Percentiles rank a stretch among this genome's conserved stretches.
Evolutionary conservation across 2,888 invertebrate genomes (phyloP).

Genomic region (Oxyscelio sp.): DNA sequence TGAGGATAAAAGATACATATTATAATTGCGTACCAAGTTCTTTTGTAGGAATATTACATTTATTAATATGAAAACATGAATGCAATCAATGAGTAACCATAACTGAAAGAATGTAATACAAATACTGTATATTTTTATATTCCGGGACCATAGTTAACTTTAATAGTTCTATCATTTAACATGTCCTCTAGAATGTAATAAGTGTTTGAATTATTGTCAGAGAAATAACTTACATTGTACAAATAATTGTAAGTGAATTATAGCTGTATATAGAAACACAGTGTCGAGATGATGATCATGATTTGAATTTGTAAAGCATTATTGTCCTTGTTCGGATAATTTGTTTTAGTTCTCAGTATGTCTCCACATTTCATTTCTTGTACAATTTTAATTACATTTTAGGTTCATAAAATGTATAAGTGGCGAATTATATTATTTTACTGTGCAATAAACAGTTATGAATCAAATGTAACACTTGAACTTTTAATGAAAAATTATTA

Average conservation of each 20-base stretch:
- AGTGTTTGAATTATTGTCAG: conserved; percentile 11
- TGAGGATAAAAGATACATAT: conserved; percentile 53
- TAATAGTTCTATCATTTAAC: conserved; percentile 26
- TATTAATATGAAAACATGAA: conserved; percentile 20
- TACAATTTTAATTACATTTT: too few species aligned
- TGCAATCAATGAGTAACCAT: conserved; percentile 2
- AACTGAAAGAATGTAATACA: not conserved
- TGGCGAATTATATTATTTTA: conserved; percentile 31
- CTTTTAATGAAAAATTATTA: too few species aligned
- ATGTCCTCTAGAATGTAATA: conserved; percentile 10
- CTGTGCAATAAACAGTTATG: conserved; percentile 58
- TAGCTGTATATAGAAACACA: conserved; percentile 38
- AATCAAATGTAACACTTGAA: not conserved
- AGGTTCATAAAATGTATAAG: conserved; percentile 4
- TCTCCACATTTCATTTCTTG: too few species aligned
- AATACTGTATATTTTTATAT: conserved; percentile 42
- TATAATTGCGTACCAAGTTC: conserved; percentile 6
- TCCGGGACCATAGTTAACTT: not conserved
- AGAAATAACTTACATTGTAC: conserved; percentile 2
- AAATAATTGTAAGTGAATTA: conserved; percentile 8
- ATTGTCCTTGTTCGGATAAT: too few species aligned
- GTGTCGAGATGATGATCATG: not conserved
- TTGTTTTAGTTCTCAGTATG: too few species aligned
- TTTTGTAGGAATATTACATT: conserved; percentile 37
- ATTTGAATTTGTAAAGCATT: too few species aligned